Evolutionary conservation across 2,888 invertebrate species (phyloP), one percentile per base, ranked within the genome.

Genomic region (Petrolisthes cinctipes): DNA sequence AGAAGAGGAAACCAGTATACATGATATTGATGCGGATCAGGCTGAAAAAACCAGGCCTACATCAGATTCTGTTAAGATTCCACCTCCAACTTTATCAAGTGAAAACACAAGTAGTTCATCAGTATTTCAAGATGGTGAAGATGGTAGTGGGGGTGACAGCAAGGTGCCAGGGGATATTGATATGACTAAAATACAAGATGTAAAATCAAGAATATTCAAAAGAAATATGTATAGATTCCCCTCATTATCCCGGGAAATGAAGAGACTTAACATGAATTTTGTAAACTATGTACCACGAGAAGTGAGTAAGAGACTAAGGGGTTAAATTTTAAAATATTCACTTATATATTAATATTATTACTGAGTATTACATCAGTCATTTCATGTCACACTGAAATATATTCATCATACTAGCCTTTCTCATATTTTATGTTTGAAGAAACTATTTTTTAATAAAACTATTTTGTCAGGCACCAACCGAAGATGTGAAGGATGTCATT

Each of bases 191-290:
- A 37, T 66, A 75, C 57, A 57, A 53, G 83, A 83, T 23, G 23
- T 20, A 53, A 85, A 88, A 66, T 86, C 89, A 0, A 89, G 83
- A 51, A 81, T 86, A 54, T 86, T 89, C 66, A 89, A 86, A 83
- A 90, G 85, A 51, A 90, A 90, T 37, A 86, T 89, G 53, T 61
- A 88, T 53, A 57, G 90, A 11, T 90, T 90, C 66, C 90, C 90
- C n/a, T 89, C 90, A 20, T 75, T 90, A 51, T 90, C 89, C 9
- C 85, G 90, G n/a, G 90, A 90, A 51, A 90, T 90, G 90, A 89
- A 90, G 76, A 73, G 90, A 37, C 82, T 90, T 5, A 89, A 88
- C 66, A 90, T 89, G 89, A 89, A 90, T 51, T 88, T 86, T 82
- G 85, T 88, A 17, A 88, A 85, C 23, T 88, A 82, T 71, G 78